Evolutionary conservation across 2,888 invertebrate species (phyloP).

Genomic region (Adineta ricciae): DNA sequence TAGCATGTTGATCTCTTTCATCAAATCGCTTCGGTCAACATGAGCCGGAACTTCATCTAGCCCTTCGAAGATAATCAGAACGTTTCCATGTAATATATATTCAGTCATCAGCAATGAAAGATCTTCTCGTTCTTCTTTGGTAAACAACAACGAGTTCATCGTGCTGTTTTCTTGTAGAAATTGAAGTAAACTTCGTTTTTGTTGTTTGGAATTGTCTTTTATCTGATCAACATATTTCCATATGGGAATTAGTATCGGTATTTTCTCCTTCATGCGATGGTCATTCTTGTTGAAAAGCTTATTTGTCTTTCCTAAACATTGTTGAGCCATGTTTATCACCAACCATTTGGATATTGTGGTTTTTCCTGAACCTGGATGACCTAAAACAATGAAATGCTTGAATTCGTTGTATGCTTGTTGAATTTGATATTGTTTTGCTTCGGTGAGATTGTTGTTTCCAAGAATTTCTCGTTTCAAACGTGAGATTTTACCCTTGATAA

Average conservation of each 20-base stretch:
- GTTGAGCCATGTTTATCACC: not conserved
- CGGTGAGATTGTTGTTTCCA: not conserved
- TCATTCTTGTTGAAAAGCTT: not conserved
- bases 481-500: not conserved
- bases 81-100: not conserved
- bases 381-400: not conserved
- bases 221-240: not conserved
- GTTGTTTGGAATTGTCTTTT: not conserved
- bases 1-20: not conserved
- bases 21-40: not conserved
- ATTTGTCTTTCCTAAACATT: not conserved
- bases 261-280: not conserved
- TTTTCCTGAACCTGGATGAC: not conserved
- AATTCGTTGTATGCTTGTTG: not conserved
- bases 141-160: not conserved
- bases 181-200: not conserved
- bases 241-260: not conserved
- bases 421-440: not conserved
- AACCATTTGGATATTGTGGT: not conserved
- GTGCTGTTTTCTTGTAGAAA: not conserved
- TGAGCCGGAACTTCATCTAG: not conserved
- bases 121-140: not conserved
- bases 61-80: not conserved
- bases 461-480: not conserved
- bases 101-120: not conserved